Conservation (phyloP, 2,888 invertebrate genomes). For the Oegoconia quadripuncta region DNA sequence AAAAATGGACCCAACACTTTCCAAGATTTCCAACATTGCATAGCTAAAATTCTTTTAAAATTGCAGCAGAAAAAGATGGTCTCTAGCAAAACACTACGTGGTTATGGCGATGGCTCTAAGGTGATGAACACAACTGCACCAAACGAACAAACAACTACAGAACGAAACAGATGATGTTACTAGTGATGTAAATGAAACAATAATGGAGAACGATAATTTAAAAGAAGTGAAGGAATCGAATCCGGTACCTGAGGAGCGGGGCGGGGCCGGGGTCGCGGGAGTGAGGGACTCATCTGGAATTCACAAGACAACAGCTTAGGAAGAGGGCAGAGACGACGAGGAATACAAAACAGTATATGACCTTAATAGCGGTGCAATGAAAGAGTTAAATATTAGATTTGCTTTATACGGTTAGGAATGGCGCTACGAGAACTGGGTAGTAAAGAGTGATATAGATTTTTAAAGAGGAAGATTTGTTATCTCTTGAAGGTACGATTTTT, state of each 20-base stretch:
- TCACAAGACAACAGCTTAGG: conserved; percentile 75
- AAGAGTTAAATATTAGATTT: conserved; percentile 22
- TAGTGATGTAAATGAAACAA: conserved; percentile 1
- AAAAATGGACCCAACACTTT: no score
- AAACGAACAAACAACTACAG: conserved; percentile 1
- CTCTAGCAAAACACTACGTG: no score
- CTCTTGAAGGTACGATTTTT: no score
- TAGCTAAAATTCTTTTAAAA: no score
- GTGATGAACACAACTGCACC: no score
- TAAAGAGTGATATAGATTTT: not conserved
- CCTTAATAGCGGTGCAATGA: conserved; percentile 26
- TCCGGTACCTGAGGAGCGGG: conserved; percentile 75
- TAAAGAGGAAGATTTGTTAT: not conserved
- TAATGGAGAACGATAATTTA: conserved; percentile 28
- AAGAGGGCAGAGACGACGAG: conserved; percentile 23
- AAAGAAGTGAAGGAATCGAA: conserved; percentile 43
- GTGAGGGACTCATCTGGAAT: conserved; percentile 78
- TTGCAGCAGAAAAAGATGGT: no score
- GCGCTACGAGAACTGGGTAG: not conserved
- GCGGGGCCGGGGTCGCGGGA: conserved; percentile 74
- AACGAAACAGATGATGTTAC: not conserved
- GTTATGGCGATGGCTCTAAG: no score
- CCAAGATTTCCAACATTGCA: no score
- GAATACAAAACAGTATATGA: conserved; percentile 33
- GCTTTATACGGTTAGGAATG: conserved; percentile 1